Conservation (phyloP, 2,888 invertebrate species). For the Lepidocyrtoides sp. region DNA sequence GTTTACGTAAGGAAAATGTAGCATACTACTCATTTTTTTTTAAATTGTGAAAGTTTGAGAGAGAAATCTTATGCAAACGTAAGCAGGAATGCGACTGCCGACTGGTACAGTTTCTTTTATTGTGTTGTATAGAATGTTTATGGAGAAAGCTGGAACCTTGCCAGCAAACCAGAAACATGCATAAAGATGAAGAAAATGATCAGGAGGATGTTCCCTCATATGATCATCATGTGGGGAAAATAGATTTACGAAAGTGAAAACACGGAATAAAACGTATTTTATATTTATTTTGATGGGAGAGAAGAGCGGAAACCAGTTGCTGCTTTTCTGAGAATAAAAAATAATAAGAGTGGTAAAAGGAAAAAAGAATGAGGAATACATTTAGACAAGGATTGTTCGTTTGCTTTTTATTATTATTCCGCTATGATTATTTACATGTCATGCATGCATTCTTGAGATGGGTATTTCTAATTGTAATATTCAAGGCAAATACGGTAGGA, state of each 20-base stretch:
- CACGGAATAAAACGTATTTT: neutral
- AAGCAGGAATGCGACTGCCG: no score
- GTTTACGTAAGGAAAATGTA: neutral
- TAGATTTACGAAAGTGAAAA: neutral
- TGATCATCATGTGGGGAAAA: neutral
- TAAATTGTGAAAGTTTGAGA: neutral
- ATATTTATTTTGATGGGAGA: neutral
- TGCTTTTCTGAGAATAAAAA: slow-evolving; percentile 5
- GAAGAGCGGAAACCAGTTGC: slow-evolving; percentile 53
- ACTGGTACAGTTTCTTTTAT: no score
- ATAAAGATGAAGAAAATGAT: slow-evolving; percentile 24
- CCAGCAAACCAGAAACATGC: slow-evolving; percentile 10
- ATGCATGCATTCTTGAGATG: no score
- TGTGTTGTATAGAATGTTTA: no score
- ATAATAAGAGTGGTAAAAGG: neutral
- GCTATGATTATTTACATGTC: no score
- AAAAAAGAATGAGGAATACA: no score
- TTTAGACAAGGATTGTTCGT: no score
- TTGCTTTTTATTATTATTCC: no score
- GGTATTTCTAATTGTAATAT: neutral
- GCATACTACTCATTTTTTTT: neutral
- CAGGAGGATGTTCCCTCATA: neutral
- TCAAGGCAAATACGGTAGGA: neutral
- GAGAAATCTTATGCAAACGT: no score
- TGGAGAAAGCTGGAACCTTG: neutral